These are phyloP conservation scores for Rhynchomys soricoides DNA, from an alignment of 2,113 vertebrate species.

Conservation along the genomic window DNA sequence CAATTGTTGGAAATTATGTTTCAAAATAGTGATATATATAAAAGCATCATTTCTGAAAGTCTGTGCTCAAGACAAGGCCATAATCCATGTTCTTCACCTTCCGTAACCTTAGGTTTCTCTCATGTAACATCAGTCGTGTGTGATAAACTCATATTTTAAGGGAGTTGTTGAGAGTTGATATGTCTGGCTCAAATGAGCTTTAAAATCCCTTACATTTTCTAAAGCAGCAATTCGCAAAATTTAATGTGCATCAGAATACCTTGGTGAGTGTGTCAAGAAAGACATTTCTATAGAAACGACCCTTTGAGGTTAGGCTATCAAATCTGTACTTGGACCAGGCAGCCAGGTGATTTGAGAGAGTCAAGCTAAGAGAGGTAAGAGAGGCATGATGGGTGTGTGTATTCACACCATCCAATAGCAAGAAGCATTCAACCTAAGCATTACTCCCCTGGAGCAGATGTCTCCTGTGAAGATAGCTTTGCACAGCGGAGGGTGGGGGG, in stretches of 20 bases:
- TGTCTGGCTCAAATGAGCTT: conserved; percentile 20
- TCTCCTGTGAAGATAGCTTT: neutral
- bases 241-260: neutral
- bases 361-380: neutral
- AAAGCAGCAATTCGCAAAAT: conserved; percentile 8
- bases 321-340: neutral
- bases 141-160: neutral
- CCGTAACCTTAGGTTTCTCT: neutral
- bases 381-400: no score
- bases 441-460: neutral
- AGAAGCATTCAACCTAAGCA: neutral
- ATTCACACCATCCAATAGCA: neutral
- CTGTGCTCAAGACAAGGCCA: neutral
- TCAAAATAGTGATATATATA: neutral
- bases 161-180: neutral
- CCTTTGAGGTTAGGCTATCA: neutral
- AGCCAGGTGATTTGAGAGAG: neutral
- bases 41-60: neutral
- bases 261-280: neutral
- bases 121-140: neutral
- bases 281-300: conserved; percentile 33
- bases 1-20: neutral
- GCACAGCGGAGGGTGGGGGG: neutral
- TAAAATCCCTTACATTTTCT: conserved; percentile 20
- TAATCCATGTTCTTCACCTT: neutral